A percentile compares a stretch with the other conserved stretches of the same genome.
These are phyloP conservation scores for Hyles lineata DNA, from an alignment of 2,888 invertebrate genomes.

Conservation along the genomic window DNA sequence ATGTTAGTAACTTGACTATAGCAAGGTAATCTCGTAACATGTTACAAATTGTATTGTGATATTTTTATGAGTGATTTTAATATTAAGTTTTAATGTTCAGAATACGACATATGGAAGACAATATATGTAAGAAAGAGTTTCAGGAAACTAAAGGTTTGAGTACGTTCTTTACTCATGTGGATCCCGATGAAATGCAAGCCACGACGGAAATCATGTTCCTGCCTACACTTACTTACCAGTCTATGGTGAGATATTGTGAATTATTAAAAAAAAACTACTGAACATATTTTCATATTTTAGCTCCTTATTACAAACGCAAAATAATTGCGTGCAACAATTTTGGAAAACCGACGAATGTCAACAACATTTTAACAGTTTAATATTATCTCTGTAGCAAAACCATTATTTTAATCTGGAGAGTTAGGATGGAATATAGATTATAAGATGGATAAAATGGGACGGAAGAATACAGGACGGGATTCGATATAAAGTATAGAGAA, in stretches of 20 bases:
- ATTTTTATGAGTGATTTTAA: not conserved
- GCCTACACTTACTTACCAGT: conserved; percentile 50
- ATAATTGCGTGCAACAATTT: too few relatives aligned
- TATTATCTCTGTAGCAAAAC: too few relatives aligned
- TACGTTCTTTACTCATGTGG: conserved; percentile 54
- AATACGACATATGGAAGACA: conserved; percentile 36
- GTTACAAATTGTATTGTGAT: not conserved
- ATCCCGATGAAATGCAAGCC: conserved; percentile 61
- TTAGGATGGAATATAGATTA: too few relatives aligned
- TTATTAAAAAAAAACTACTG: too few relatives aligned
- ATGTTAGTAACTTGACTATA: conserved; percentile 26
- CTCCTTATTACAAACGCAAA: too few relatives aligned
- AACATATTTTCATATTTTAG: too few relatives aligned
- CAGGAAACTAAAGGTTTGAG: conserved; percentile 47
- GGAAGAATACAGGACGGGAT: too few relatives aligned
- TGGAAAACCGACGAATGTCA: too few relatives aligned
- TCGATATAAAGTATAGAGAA: too few relatives aligned
- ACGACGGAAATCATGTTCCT: conserved; percentile 58
- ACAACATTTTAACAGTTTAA: too few relatives aligned
- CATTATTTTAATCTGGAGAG: too few relatives aligned
- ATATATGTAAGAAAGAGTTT: conserved; percentile 30
- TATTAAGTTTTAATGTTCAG: conserved; percentile 34
- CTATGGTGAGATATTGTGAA: conserved; percentile 27
- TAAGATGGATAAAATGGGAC: too few relatives aligned
- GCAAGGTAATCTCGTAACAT: conserved; percentile 29